Evolutionary conservation across 1,140 invertebrate genomes (phyloP).

Genomic region (Eufriesea mexicana): DNA sequence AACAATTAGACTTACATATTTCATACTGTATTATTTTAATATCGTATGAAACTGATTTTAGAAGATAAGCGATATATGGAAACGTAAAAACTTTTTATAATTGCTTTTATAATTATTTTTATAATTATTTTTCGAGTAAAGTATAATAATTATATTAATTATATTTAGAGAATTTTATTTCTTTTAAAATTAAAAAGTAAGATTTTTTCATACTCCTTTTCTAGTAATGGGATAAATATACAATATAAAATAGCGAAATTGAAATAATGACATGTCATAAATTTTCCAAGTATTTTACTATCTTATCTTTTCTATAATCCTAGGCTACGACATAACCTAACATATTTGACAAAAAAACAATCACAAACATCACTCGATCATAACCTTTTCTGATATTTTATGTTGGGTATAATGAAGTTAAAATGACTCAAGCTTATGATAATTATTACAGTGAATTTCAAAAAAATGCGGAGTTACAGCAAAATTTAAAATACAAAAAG

Average conservation of each 20-base stretch:
- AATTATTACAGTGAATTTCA: constrained; percentile 76
- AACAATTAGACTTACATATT: too few relatives aligned
- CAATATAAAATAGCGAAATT: background rate
- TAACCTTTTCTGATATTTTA: constrained; percentile 10
- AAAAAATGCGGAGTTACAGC: constrained; percentile 74
- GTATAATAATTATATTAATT: too few relatives aligned
- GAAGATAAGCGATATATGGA: too few relatives aligned
- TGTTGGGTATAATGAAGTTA: constrained; percentile 29
- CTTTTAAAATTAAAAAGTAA: too few relatives aligned
- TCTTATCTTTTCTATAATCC: background rate
- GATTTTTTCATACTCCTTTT: too few relatives aligned
- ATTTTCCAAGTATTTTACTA: background rate
- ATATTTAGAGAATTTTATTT: too few relatives aligned
- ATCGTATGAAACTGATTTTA: too few relatives aligned
- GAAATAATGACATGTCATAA: background rate
- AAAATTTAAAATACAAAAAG: constrained; percentile 83
- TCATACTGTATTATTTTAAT: too few relatives aligned
- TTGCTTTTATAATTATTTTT: too few relatives aligned
- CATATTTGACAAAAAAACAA: background rate
- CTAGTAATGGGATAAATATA: too few relatives aligned
- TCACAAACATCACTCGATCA: constrained; percentile 6
- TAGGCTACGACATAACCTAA: background rate
- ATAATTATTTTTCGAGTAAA: too few relatives aligned
- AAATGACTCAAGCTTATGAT: constrained; percentile 74
- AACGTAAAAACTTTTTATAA: too few relatives aligned